These are phyloP conservation scores for Euphysa ruthae DNA, from an alignment of 30 jellyfish, hydroid and myxozoan genomes.

Conservation along the genomic window DNA sequence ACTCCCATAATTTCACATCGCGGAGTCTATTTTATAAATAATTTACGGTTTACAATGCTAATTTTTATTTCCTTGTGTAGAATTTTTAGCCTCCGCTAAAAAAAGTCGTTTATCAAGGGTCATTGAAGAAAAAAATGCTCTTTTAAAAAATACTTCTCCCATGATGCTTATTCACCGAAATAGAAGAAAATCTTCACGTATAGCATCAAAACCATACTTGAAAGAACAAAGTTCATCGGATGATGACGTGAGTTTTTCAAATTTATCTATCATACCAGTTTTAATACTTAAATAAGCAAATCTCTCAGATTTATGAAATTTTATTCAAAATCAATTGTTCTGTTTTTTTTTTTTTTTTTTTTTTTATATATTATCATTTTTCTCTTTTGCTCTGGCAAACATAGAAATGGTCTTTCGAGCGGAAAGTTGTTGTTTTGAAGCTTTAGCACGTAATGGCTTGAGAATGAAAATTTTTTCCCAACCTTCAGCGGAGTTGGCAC, in stretches of 20 bases:
- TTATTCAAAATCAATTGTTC: too few species aligned
- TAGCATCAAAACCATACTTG: conserved; percentile 14
- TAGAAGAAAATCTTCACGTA: conserved; percentile 10
- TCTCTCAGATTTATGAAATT: too few species aligned
- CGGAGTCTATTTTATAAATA: neutral
- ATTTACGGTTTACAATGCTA: too few species aligned
- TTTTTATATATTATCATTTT: too few species aligned
- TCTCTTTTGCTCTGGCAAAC: too few species aligned
- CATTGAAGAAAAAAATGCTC: neutral
- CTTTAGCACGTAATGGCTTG: too few species aligned
- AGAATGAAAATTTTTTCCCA: too few species aligned
- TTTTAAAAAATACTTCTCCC: neutral
- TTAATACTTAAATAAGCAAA: too few species aligned
- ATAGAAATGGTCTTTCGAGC: too few species aligned
- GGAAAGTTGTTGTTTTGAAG: too few species aligned
- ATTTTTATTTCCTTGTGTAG: neutral
- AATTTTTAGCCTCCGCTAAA: neutral
- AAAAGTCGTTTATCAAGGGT: conserved; percentile 7
- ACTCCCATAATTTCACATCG: neutral
- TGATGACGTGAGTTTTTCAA: conserved; percentile 22
- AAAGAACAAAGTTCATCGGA: conserved; percentile 29
- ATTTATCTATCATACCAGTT: neutral
- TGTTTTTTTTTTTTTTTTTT: too few species aligned
- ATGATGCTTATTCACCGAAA: neutral
- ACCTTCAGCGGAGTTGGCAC: too few species aligned